These are phyloP conservation scores for Chaetodon trifascialis DNA, from an alignment of 2,113 vertebrate genomes.

Conservation along the genomic window DNA sequence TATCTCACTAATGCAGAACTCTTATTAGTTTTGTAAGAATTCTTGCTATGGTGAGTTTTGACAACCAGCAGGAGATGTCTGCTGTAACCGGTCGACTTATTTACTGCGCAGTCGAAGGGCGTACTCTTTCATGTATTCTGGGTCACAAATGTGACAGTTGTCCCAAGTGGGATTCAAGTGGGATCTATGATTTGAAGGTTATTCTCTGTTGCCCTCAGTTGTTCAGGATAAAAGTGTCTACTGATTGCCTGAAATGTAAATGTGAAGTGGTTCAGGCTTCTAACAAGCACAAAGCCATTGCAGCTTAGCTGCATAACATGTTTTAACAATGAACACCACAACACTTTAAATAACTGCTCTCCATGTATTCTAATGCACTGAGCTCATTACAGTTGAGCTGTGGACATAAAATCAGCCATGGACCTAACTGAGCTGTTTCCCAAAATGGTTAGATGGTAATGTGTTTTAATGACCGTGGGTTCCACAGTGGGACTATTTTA, in stretches of 20 bases:
- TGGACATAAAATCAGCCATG: conserved; percentile 23
- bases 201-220: conserved; percentile 12
- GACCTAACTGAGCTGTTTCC: conserved; percentile 19
- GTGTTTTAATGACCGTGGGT: conserved; percentile 30
- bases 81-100: not conserved
- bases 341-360: conserved; percentile 29
- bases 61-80: not conserved
- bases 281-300: conserved; percentile 12
- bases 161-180: not conserved
- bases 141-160: not conserved
- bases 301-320: conserved; percentile 28
- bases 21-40: not conserved
- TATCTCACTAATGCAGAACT: not conserved
- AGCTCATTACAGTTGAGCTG: conserved; percentile 34
- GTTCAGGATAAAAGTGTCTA: conserved; percentile 25
- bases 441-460: conserved; percentile 29
- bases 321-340: conserved; percentile 23
- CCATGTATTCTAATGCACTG: conserved; percentile 35
- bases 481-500: not conserved
- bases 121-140: not conserved
- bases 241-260: conserved; percentile 43
- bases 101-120: not conserved
- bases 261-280: conserved; percentile 21
- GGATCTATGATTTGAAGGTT: conserved; percentile 17
- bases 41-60: not conserved